Percentiles rank a stretch among this genome's conserved stretches.
These are phyloP conservation scores for Heliothis subflexa DNA, from an alignment of 1,140 invertebrate species.

Conservation along the genomic window DNA sequence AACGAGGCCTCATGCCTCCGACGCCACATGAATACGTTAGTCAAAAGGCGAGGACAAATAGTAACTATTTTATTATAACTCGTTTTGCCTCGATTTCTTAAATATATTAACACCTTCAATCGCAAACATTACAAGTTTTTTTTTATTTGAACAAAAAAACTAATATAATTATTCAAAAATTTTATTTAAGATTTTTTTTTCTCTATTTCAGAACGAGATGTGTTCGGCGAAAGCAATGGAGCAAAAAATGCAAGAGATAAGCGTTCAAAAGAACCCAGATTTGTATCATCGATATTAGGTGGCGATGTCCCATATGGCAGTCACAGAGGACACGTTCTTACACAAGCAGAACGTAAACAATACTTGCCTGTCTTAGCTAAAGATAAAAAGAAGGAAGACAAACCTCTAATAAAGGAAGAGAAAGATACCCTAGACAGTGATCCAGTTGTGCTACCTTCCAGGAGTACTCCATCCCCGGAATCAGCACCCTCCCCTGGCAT, in stretches of 20 bases:
- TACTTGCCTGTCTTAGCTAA: conserved; percentile 88
- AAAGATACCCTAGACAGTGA: conserved; percentile 78
- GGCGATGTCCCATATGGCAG: conserved; percentile 92
- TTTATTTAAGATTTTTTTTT: conserved; percentile 49
- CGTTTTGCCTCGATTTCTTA: conserved; percentile 22
- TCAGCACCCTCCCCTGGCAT: conserved; percentile 79
- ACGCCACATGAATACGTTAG: conserved; percentile 80
- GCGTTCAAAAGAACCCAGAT: conserved; percentile 86
- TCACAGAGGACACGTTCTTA: conserved; percentile 89
- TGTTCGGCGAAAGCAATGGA: conserved; percentile 78
- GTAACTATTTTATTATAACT: conserved; percentile 52
- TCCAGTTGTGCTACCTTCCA: conserved; percentile 80
- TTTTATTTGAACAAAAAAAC: not conserved
- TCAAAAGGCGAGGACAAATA: conserved; percentile 67
- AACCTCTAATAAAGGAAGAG: conserved; percentile 81
- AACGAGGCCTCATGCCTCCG: conserved; percentile 77
- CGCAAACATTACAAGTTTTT: not conserved
- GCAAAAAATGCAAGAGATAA: conserved; percentile 66
- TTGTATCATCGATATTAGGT: conserved; percentile 92
- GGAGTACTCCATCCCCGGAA: conserved; percentile 83
- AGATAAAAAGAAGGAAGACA: conserved; percentile 79
- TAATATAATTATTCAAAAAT: not conserved
- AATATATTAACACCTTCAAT: not conserved
- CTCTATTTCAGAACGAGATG: conserved; percentile 81
- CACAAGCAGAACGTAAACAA: conserved; percentile 92